Percentiles rank a stretch among this genome's conserved stretches.
phyloP scores from a whole-genome alignment of 2,113 vertebrate genomes.

The Carassius gibelio region DNA sequence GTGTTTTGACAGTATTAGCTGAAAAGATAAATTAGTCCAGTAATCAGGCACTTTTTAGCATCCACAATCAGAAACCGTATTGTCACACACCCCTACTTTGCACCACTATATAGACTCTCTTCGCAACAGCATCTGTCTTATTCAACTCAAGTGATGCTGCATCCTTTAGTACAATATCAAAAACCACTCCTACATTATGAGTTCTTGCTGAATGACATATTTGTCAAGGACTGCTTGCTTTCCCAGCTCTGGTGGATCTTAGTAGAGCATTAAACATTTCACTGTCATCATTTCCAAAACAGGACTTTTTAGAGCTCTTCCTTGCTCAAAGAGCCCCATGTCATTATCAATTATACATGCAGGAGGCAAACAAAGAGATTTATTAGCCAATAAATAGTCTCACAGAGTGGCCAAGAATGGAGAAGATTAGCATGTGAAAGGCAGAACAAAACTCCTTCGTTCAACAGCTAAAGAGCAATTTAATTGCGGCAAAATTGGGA shows the following conservation, averaged over 20 bases:
- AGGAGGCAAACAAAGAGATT: slow-evolving; percentile 91
- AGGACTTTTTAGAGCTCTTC: too few species aligned
- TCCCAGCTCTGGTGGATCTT: slow-evolving; percentile 58
- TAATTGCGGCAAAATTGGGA: slow-evolving; percentile 83
- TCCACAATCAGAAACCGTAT: too few species aligned
- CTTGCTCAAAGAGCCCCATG: slow-evolving; percentile 74
- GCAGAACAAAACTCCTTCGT: slow-evolving; percentile 86
- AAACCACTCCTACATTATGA: slow-evolving; percentile 40
- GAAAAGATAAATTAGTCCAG: too few species aligned
- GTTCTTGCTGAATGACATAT: slow-evolving; percentile 48
- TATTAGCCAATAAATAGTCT: slow-evolving; percentile 93
- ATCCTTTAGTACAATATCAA: slow-evolving; percentile 34
- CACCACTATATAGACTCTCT: background rate
- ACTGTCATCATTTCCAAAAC: slow-evolving; percentile 77
- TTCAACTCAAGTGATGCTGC: slow-evolving; percentile 30
- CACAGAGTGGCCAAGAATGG: slow-evolving; percentile 81
- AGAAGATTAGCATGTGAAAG: slow-evolving; percentile 89
- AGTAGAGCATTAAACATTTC: slow-evolving; percentile 63
- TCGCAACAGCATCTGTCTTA: slow-evolving; percentile 14
- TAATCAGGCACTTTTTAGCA: too few species aligned
- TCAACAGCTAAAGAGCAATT: slow-evolving; percentile 89
- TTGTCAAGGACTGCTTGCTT: slow-evolving; percentile 57
- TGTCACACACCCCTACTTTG: background rate
- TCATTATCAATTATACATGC: slow-evolving; percentile 98
- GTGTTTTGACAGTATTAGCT: too few species aligned